Conservation (phyloP, 2,888 invertebrate species). For the Timandra comae region DNA sequence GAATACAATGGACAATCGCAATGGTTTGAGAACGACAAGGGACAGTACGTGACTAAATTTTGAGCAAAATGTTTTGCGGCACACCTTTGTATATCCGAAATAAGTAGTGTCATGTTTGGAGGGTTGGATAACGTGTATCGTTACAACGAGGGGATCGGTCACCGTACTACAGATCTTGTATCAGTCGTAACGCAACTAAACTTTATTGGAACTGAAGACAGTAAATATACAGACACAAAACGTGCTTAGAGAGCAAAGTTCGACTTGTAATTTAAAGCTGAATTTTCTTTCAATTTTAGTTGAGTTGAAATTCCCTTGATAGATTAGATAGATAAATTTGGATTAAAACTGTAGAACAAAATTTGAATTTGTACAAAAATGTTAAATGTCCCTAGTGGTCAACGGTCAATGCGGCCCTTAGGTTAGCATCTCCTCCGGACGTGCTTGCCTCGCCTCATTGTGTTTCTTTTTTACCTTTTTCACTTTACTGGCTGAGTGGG, state of each 20-base stretch:
- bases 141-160: slow-evolving; percentile 11
- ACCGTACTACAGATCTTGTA: slow-evolving; percentile 2
- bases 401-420: slow-evolving; percentile 44
- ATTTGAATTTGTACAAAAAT: too few relatives aligned
- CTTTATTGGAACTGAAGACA: slow-evolving; percentile 4
- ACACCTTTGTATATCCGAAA: slow-evolving; percentile 47
- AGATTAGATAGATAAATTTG: too few relatives aligned
- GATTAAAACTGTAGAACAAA: too few relatives aligned
- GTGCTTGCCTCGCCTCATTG: slow-evolving; percentile 53
- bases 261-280: too few relatives aligned
- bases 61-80: slow-evolving; percentile 64
- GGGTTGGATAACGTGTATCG: slow-evolving; percentile 36
- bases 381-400: too few relatives aligned
- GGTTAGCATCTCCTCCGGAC: slow-evolving; percentile 49
- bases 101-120: slow-evolving; percentile 63
- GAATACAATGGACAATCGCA: slow-evolving; percentile 72
- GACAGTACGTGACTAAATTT: slow-evolving; percentile 75
- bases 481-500: slow-evolving; percentile 52
- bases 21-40: slow-evolving; percentile 68
- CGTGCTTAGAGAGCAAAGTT: too few relatives aligned
- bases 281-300: too few relatives aligned
- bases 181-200: slow-evolving; percentile 7
- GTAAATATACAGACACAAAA: slow-evolving; percentile 22
- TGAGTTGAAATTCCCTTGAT: too few relatives aligned
- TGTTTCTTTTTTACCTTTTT: slow-evolving; percentile 55